Evolutionary conservation across 2,797 vertebrate species (phyloP).

Genomic region (Lepus townsendii): DNA sequence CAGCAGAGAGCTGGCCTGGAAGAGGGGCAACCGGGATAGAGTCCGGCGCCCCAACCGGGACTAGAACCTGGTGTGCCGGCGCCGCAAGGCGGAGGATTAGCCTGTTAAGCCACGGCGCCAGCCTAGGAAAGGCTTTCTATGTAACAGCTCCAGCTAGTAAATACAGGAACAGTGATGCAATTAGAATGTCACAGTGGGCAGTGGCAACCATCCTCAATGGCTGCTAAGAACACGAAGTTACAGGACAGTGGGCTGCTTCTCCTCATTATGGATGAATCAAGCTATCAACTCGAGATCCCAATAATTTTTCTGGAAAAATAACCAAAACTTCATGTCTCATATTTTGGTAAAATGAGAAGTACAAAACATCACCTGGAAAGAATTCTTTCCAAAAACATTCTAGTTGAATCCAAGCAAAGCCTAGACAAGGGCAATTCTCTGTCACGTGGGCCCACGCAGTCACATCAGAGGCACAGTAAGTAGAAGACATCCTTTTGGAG

Average conservation of each 20-base stretch:
- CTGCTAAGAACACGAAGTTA: neutral
- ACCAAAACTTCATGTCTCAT: neutral
- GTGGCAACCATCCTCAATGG: neutral
- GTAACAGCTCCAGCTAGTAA: neutral
- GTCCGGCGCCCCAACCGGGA: too few species aligned
- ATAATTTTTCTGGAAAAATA: neutral
- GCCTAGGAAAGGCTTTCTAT: neutral
- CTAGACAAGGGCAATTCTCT: neutral
- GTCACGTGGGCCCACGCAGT: fast-evolving
- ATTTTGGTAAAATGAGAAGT: neutral
- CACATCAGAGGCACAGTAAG: fast-evolving
- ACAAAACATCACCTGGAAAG: neutral
- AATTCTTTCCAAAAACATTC: neutral
- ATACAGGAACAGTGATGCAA: neutral
- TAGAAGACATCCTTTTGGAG: neutral
- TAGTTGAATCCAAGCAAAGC: neutral
- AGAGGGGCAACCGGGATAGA: too few species aligned
- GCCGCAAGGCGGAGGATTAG: too few species aligned
- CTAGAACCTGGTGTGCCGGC: too few species aligned
- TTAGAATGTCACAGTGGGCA: neutral
- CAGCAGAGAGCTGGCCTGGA: too few species aligned
- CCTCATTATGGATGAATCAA: neutral
- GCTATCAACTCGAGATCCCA: neutral
- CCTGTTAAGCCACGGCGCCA: too few species aligned
- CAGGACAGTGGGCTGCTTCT: neutral